Evolutionary conservation across 2,888 invertebrate species (phyloP), one percentile per base, ranked within the genome.

Genomic region (Rhyacophila evoluta): DNA sequence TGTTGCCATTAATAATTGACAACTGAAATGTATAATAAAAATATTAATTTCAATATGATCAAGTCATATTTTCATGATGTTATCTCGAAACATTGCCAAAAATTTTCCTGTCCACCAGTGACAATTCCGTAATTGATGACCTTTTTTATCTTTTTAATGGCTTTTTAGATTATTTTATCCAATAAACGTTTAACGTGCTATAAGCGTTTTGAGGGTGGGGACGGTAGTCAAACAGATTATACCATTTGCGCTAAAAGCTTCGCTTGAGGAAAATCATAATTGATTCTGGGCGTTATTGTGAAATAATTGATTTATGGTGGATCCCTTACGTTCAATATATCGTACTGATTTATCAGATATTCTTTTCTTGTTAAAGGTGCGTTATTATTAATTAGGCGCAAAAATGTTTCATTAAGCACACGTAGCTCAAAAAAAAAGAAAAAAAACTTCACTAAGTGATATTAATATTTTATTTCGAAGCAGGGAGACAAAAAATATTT

Each of bases 121-220:
- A 78, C 78, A 78, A 78, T 78, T 78, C 72, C 11, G 68, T 80
- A 80, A 80, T 80, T 80, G 77, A 80, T 80, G 80, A 71, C 77
- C 74, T 74, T 80, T 79, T 80, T 80, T 80, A 80, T 80, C 80
- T 77, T 74, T 74, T 36, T 77, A 80, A 80, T 80, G 80, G 77
- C 76, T 72, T 77, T 77, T 33, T 27, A 71, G 74, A 74, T 77
- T 72, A 76, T 74, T 80, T 29, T 38, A 75, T 78, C 74, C 74
- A 78, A 75, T 78, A 75, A 78, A 28, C 71, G 78, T 74, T 78
- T 72, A 78, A 72, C 68, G 74, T 41, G 55, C 55, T 36, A 55
- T 74, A 70, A 78, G 67, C 38, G 78, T 28, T 39, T 55, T 5
- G 37, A 11, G 78, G 74, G 11, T 12, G 41, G 73, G 28, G 36